Conservation (phyloP, 2,888 invertebrate genomes). For the Leptinotarsa haldemani region DNA sequence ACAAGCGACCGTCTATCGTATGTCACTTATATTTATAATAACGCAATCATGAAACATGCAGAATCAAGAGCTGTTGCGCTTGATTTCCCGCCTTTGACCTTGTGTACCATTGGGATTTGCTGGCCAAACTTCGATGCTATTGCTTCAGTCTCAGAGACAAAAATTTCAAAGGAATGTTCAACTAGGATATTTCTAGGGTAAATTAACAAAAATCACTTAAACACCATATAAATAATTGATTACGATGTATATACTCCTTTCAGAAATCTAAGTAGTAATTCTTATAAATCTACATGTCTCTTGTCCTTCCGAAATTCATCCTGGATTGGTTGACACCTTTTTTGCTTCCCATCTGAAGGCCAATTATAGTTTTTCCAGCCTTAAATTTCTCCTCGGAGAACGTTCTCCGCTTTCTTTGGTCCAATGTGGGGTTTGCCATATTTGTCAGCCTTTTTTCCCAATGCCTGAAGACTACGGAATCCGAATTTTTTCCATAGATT, state of each 20-base stretch:
- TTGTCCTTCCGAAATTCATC: constrained; percentile 95
- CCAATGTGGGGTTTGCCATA: constrained; percentile 91
- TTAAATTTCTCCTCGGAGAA: constrained; percentile 95
- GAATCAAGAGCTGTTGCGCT: no score
- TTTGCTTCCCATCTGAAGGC: constrained; percentile 96
- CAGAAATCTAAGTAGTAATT: not conserved
- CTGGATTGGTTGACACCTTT: constrained; percentile 97
- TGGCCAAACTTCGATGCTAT: no score
- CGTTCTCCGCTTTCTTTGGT: constrained; percentile 95
- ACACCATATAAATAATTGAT: not conserved
- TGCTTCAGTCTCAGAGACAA: not conserved
- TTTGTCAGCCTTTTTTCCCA: constrained; percentile 74
- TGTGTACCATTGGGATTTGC: no score
- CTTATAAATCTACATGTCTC: constrained; percentile 84
- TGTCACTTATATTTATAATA: no score
- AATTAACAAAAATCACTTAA: constrained; percentile 6
- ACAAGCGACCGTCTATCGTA: no score
- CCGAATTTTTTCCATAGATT: constrained; percentile 98
- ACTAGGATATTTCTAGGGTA: constrained; percentile 6
- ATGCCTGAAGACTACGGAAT: constrained; percentile 76
- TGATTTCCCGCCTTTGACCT: no score
- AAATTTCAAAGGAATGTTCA: constrained; percentile 42
- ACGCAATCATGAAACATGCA: no score
- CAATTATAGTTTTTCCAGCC: constrained; percentile 93
- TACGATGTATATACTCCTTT: not conserved